Base-by-base conservation (phyloP, 2,888 invertebrate species). In the Margaritifera margaritifera region DNA sequence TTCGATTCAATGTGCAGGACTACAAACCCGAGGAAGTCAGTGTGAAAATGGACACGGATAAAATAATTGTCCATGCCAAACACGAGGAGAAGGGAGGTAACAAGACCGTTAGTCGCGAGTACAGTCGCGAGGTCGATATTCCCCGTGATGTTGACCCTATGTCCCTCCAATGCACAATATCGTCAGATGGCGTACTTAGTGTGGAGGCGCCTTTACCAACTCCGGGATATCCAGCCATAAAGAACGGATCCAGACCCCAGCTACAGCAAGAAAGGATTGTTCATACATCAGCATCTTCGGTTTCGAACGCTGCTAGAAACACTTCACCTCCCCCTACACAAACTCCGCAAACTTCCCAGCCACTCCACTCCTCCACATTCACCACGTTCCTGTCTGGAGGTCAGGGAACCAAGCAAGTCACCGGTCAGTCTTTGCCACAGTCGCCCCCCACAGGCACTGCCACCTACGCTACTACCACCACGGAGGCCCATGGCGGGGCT, bases 11-110 rank as follows among this genome's bases (percentile, higher is more conserved):
- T 75, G 86, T 87, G 52, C 79, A 82, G 52, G 79, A 82, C 19
- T 87, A 86, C 72, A 81, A 80, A 60, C 85, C 86, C 3, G 86
- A 87, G 24, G 86, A 87, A 69, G 84, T 87, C 11, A 84, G 78
- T 72, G 86, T 87, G 3, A 84, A 84, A 75, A 86, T 85, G 79
- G 84, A 86, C 68, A 73, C 78, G 22, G 77, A 81, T 67, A 86
- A 83, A 68, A 70, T 87, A 22, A 80, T 84, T 57, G 86, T 87
- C 11, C 79, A 80, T 25, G 87, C 86, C 1, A 75, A 77, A 59
- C 86, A 86, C 61, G 84, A 85, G 67, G 83, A 83, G 65, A 83
- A 81, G 55, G 75, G 78, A 31, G 85, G 81, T 6, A 81, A 80
- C n/a, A 81, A 84, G 60, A 80, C 84, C 56, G 83, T 86, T 1